Base-by-base conservation (phyloP, 2,888 invertebrate species). In the Brachyopa scutellaris region DNA sequence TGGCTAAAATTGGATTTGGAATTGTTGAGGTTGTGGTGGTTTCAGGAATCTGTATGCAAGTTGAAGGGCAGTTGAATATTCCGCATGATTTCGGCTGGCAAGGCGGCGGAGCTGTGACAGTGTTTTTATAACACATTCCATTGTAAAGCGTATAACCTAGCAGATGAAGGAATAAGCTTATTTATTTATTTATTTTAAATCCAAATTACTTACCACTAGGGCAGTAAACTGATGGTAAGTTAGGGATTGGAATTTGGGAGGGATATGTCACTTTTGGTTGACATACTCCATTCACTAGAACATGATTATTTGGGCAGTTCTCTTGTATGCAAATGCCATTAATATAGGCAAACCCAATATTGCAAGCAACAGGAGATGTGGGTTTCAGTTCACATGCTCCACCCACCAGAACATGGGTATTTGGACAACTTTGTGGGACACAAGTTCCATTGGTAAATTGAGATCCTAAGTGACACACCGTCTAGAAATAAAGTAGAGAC, bases 281-380 rank as follows among this genome's bases (percentile, higher is more conserved):
- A 19, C 76, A 76, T 15, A 38, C 13, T 21, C 61, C 76, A 61
- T 76, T 61, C 8, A 67, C 13, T 33, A 59, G 15, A 0, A 13
- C 7, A 26, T 26, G 42, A 51, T 57, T 51, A 7, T 19, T 2
- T 7, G 67, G 49, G 2, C 74, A 74, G 1, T 9, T 33, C n/a
- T 40, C 36, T 31, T 66, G 38, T 1, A 57, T 17, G 40, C 73
- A 74, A 31, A 57, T 19, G 15, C 66, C 73, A 66, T 66, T 57
- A 23, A 57, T 40, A 1, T 26, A 49, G 1, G n/a, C 21, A 38
- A 55, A 73, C 4, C 73, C 73, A 57, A 2, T 13, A 7, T 21
- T 38, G 26, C 73, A 73, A 19, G 51, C n/a, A n/a, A n/a, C 11
- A 9, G 40, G 15, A 1, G 23, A 13, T 13, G 6, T 17, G 2